Base-by-base conservation (phyloP, 1,140 invertebrate species). In the Drosophila sechellia region DNA sequence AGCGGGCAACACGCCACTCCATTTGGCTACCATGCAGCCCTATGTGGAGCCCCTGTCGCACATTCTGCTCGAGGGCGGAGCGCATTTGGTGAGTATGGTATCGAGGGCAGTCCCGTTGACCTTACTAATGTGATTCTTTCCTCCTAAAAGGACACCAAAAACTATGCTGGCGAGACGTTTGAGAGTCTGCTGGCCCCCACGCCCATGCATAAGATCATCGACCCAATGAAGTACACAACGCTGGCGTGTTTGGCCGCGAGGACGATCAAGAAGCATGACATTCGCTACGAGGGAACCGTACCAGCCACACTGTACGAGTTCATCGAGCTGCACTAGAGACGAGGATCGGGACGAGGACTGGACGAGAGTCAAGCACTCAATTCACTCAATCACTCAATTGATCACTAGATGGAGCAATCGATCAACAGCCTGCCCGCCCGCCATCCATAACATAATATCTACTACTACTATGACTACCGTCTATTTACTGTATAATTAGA, bases 181-280 rank as follows among this genome's bases (percentile, higher is more conserved):
- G 94, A 95, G 54, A 94, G 94, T 61, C 90, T 97, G 50, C 91
- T 97, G 37, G 93, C 94, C 43, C 81, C 93, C 11, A 95, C 95
- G 80, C 92, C 92, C 52, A 92, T 95, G 34, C 94, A 95, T 69
- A 93, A 95, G 69, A 93, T 96, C 46, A 94, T 97, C n/a, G 95
- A 96, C 92, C 96, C 95, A 4, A 92, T 97, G n/a, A 95, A 95
- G 76, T 96, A 96, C 85, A 96, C 95, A 27, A 95, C 95, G 52
- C 93, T 98, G 57, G 95, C 95, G 78, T 98, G 97, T 91, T 93
- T 97, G 48, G 96, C 97, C 5, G 96, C 97, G 4, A 94, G 95
- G 65, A 95, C 95, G 4, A 95, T 98, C 25, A 83, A 91, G 52
- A 66, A 85, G 52, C 81, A 92, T 66, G 52, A 71, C 48, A 90